phyloP scores from a whole-genome alignment of 2,797 vertebrate species.

The Hippopotamyrus pictus region DNA sequence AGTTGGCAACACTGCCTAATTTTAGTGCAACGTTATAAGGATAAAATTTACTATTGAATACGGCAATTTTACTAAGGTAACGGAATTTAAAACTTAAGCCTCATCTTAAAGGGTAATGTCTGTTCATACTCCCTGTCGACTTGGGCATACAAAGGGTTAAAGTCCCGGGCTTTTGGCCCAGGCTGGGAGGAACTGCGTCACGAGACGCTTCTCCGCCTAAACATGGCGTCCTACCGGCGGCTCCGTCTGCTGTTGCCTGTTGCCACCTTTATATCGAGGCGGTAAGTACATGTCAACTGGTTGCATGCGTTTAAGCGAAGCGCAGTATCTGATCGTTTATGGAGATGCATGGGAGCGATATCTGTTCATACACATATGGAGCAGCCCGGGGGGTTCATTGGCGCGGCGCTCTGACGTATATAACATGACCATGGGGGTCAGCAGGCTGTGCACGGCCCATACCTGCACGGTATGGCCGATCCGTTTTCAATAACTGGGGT shows the following conservation, averaged over 20 bases:
- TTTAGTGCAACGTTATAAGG: not conserved
- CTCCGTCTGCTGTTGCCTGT: slow-evolving; percentile 43
- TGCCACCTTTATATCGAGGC: slow-evolving; percentile 39
- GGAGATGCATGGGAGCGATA: not conserved
- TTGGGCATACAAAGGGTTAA: not conserved
- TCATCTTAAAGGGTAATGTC: not conserved
- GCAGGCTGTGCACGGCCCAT: not conserved
- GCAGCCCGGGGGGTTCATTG: not conserved
- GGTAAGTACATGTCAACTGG: slow-evolving; percentile 47
- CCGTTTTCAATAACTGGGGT: not conserved
- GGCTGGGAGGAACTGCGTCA: slow-evolving; percentile 51
- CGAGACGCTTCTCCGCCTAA: slow-evolving; percentile 61
- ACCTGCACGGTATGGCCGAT: not conserved
- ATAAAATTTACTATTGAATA: not conserved
- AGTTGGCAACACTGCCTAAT: not conserved
- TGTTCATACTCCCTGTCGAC: not conserved
- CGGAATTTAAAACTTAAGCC: not conserved
- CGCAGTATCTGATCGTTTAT: not conserved
- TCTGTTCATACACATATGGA: not conserved
- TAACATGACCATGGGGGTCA: not conserved
- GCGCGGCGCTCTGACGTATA: not conserved
- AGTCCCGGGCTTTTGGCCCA: not conserved
- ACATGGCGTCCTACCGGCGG: slow-evolving; percentile 58
- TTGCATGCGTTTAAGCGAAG: not conserved
- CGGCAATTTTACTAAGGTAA: not conserved